Base-by-base conservation (phyloP, 2,797 vertebrate species). In the Chromis chromis region DNA sequence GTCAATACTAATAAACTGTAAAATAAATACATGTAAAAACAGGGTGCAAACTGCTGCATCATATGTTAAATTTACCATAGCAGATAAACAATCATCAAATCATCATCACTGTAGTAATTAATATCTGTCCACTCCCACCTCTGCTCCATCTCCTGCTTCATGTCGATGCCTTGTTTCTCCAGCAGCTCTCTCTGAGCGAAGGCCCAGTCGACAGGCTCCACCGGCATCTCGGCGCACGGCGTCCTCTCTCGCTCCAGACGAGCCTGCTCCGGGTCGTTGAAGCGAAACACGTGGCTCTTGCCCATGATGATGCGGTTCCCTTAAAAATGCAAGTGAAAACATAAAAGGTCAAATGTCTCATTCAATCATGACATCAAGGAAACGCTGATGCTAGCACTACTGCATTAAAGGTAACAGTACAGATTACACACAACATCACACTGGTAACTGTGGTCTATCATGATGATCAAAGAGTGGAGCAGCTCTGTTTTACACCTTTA, bases 131-230 rank as follows among this genome's bases (percentile, higher is more conserved):
- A 10, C 50, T 61, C 63, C 10, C 74, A 98, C 98, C 98, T 96
- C 93, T 98, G 96, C 89, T 98, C 97, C 98, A 99, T 99, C 91
- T 99, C 98, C 92, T 97, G 97, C 91, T 99, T 99, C 98, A 99
- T 99, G 92, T 99, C 98, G 0, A 99, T 99, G 88, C 98, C 98
- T 87, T 99, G 98, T 85, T 99, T 99, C 92, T 99, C 98, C 87
- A 99, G 94, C 74, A 99, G 93, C 88, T 99, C 98, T 0, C 98
- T 94, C 89, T 99, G 98, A 65, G 98, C 98, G 0, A 99, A 99
- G 12, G 98, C 97, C 98, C 98, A 99, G 92, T 99, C 98, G 36
- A 98, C 97, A 0, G 98, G 96, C 83, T 99, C 98, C 0, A 95
- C 94, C 0, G 98, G 98, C 0, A 98, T 99, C 92, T 99, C 98